These are phyloP conservation scores for Xerus rutilus DNA, from an alignment of 2,797 vertebrate genomes.

Conservation along the genomic window DNA sequence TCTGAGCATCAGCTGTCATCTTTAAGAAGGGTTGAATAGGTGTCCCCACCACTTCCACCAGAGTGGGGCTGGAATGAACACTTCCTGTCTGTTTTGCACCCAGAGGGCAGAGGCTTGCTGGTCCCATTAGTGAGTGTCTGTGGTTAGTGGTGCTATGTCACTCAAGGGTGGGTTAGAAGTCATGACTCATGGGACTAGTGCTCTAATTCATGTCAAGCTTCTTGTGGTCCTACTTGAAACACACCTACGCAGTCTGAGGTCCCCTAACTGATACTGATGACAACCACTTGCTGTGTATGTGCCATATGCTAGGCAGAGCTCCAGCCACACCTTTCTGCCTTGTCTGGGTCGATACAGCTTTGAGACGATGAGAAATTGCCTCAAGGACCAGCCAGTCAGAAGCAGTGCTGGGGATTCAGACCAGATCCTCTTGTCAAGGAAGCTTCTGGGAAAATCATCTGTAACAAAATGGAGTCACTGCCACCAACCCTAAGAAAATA, in stretches of 20 bases:
- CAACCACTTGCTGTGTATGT: accelerated
- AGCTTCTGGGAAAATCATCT: background rate
- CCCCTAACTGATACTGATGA: background rate
- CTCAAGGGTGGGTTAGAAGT: background rate
- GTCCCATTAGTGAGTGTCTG: background rate
- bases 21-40: too few species aligned
- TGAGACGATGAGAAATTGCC: background rate
- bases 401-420: background rate
- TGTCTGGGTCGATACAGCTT: background rate
- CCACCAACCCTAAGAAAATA: background rate
- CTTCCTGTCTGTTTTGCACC: background rate
- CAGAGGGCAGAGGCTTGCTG: background rate
- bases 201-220: background rate
- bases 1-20: background rate
- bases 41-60: too few species aligned
- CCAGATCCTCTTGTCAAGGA: background rate
- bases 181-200: background rate
- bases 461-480: background rate
- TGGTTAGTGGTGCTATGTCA: background rate
- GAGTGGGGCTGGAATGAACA: background rate
- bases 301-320: background rate
- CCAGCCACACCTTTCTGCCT: too few species aligned
- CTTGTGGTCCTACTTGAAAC: background rate
- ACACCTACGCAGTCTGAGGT: background rate
- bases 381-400: background rate